Percentiles rank a stretch among this genome's conserved stretches.
Conservation (phyloP, 2,797 vertebrate species). For the Pterois miles region DNA sequence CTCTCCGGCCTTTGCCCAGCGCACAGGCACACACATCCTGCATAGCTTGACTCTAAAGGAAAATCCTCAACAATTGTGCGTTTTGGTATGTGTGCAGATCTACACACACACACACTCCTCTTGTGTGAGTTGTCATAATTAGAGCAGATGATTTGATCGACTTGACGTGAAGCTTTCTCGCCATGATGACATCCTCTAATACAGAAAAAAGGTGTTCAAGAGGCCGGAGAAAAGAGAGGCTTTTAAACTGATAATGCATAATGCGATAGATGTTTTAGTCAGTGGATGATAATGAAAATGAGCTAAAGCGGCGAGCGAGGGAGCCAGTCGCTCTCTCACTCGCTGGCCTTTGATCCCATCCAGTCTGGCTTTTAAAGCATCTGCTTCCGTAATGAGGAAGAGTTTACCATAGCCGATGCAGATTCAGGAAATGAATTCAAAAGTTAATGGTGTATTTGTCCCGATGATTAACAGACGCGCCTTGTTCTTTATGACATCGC, state of each 20-base stretch:
- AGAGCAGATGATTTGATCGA: constrained; percentile 48
- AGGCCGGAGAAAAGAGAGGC: constrained; percentile 58
- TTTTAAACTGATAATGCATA: constrained; percentile 77
- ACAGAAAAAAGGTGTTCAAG: constrained; percentile 51
- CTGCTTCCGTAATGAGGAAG: constrained; percentile 82
- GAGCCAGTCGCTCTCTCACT: constrained; percentile 58
- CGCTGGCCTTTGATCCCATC: constrained; percentile 78
- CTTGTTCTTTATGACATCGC: constrained; percentile 76
- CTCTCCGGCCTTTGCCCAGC: constrained; percentile 49
- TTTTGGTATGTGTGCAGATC: background rate
- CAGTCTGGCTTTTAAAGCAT: constrained; percentile 79
- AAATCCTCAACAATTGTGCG: constrained; percentile 3
- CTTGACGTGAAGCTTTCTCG: constrained; percentile 43
- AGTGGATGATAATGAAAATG: constrained; percentile 75
- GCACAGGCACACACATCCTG: constrained; percentile 25
- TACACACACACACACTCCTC: background rate
- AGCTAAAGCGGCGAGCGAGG: constrained; percentile 65
- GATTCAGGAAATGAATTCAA: constrained; percentile 80
- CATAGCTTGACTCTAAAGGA: constrained; percentile 31
- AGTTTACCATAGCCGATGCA: constrained; percentile 81
- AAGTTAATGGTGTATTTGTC: constrained; percentile 85
- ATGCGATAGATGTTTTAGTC: constrained; percentile 74
- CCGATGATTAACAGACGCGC: constrained; percentile 80
- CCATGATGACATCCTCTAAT: constrained; percentile 46
- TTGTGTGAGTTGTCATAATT: constrained; percentile 26